A percentile compares a stretch with the other conserved stretches of the same genome.
Evolutionary conservation across 1,140 invertebrate species (phyloP).

Genomic region (Rhagoletis pomonella): DNA sequence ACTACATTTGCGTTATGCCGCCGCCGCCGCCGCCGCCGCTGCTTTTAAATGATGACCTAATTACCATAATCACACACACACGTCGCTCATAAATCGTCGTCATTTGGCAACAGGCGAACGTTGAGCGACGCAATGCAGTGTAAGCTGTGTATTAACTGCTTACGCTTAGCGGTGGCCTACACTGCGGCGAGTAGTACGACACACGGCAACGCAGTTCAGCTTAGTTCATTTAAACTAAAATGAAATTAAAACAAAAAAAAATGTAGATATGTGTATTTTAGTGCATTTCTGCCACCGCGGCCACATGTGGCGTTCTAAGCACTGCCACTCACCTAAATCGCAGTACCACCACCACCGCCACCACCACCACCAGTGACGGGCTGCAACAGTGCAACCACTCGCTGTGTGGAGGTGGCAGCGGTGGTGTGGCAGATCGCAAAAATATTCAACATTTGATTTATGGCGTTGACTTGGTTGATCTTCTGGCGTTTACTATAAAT

Average conservation of each 20-base stretch:
- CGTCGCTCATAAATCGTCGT: constrained; percentile 56
- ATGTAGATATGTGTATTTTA: neutral
- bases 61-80: constrained; percentile 59
- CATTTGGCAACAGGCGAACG: constrained; percentile 25
- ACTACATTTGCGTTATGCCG: neutral
- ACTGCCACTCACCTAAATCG: constrained; percentile 32
- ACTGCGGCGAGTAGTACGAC: neutral
- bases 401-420: constrained; percentile 17
- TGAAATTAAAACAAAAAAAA: neutral
- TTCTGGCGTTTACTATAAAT: constrained; percentile 44
- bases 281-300: neutral
- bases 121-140: constrained; percentile 26
- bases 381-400: constrained; percentile 2
- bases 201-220: constrained; percentile 6
- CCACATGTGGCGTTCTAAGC: constrained; percentile 48
- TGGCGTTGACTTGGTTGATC: constrained; percentile 48
- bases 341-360: neutral
- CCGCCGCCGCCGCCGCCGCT: neutral
- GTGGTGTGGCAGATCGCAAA: constrained; percentile 1
- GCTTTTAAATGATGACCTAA: constrained; percentile 58
- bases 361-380: constrained; percentile 6
- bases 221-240: neutral
- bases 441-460: constrained; percentile 52
- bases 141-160: neutral
- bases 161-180: neutral